These are phyloP conservation scores for Nerophis ophidion DNA, from an alignment of 2,113 vertebrate species.

Conservation along the genomic window DNA sequence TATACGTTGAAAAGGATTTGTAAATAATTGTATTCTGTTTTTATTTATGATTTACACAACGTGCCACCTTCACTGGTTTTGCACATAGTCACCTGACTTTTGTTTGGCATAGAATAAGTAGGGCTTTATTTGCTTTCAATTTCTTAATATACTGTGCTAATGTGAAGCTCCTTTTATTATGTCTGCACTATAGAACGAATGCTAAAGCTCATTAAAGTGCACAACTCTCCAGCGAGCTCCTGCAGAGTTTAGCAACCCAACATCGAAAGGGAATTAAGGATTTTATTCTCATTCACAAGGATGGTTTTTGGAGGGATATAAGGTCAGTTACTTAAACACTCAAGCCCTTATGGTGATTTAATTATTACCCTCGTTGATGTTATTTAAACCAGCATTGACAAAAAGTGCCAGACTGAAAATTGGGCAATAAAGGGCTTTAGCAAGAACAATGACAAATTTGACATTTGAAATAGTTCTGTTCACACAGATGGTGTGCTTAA, in stretches of 20 bases:
- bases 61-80: too few species aligned
- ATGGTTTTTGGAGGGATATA: slow-evolving; percentile 6
- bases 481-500: background rate
- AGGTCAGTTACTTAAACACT: too few species aligned
- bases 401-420: background rate
- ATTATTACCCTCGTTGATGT: slow-evolving; percentile 1
- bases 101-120: too few species aligned
- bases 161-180: slow-evolving; percentile 12
- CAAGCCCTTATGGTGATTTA: background rate
- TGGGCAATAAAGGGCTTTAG: background rate
- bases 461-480: slow-evolving; percentile 3
- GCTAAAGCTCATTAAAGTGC: slow-evolving; percentile 16
- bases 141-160: background rate
- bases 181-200: slow-evolving; percentile 8
- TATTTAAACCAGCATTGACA: background rate
- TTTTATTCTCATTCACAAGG: slow-evolving; percentile 6
- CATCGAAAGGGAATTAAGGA: background rate
- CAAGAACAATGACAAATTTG: background rate
- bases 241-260: slow-evolving; percentile 18
- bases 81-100: background rate
- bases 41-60: too few species aligned
- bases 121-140: too few species aligned
- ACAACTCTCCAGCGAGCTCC: slow-evolving; percentile 11
- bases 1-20: too few species aligned
- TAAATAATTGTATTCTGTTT: too few species aligned